Evolutionary conservation across 1,140 invertebrate genomes (phyloP).

Genomic region (Zelostemma sp.): DNA sequence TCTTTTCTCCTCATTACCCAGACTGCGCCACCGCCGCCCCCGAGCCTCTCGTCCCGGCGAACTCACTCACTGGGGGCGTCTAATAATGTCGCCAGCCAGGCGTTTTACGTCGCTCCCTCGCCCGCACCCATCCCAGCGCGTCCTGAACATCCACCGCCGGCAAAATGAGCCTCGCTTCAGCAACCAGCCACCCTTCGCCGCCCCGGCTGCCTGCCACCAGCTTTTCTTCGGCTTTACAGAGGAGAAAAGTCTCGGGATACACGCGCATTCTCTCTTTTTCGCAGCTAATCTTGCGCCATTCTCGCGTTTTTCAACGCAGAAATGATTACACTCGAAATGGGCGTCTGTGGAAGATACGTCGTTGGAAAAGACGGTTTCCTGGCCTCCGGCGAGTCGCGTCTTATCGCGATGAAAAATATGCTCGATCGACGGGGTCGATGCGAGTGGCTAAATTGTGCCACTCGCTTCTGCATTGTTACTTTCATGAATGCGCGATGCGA

Average conservation of each 20-base stretch:
- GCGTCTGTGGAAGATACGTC: no score
- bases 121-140: constrained; percentile 33
- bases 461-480: no score
- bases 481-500: no score
- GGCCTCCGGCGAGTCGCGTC: no score
- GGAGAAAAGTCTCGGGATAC: no score
- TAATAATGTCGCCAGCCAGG: constrained; percentile 71
- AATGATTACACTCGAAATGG: no score
- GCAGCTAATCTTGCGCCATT: neutral
- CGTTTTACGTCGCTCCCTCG: constrained; percentile 58
- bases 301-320: no score
- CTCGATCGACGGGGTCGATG: no score
- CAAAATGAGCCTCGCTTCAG: constrained; percentile 68
- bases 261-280: neutral
- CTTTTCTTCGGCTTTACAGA: constrained; percentile 20
- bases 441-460: no score
- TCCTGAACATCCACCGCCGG: constrained; percentile 59
- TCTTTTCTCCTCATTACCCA: constrained; percentile 69
- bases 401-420: no score
- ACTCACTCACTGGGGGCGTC: constrained; percentile 65
- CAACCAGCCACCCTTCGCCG: constrained; percentile 48
- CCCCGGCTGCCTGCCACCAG: constrained; percentile 14
- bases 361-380: no score
- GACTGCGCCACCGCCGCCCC: constrained; percentile 21
- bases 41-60: constrained; percentile 27